Conservation (phyloP, 1,140 invertebrate species). For the Samia ricini region DNA sequence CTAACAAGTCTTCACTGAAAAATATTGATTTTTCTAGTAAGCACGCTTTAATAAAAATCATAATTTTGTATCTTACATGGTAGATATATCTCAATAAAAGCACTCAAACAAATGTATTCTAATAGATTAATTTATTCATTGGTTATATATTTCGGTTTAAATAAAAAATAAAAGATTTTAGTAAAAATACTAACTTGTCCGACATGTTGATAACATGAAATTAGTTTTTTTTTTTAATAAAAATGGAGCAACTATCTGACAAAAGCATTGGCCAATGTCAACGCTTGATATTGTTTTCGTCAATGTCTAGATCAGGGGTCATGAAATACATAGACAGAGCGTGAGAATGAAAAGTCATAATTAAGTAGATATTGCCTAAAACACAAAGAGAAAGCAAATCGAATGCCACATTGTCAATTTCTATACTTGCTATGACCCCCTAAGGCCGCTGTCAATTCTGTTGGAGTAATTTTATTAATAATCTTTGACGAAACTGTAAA, state of each 20-base stretch:
- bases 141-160: not conserved
- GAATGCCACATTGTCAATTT: no score
- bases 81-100: not conserved
- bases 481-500: no score
- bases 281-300: not conserved
- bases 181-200: conserved; percentile 68
- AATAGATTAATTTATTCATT: not conserved
- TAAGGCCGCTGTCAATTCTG: no score
- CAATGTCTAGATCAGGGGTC: no score
- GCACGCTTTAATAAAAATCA: not conserved
- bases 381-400: no score
- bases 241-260: not conserved
- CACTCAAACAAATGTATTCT: not conserved
- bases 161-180: not conserved
- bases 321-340: no score
- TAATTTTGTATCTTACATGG: not conserved
- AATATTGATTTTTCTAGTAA: conserved; percentile 10
- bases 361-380: no score
- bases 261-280: not conserved
- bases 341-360: no score
- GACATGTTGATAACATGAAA: conserved; percentile 62
- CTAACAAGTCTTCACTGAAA: conserved; percentile 65
- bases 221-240: not conserved
- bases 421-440: no score
- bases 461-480: no score